Percentiles rank a stretch among this genome's conserved stretches.
phyloP scores from a whole-genome alignment of 2,797 vertebrate species.

The Halcyon leucocephala region DNA sequence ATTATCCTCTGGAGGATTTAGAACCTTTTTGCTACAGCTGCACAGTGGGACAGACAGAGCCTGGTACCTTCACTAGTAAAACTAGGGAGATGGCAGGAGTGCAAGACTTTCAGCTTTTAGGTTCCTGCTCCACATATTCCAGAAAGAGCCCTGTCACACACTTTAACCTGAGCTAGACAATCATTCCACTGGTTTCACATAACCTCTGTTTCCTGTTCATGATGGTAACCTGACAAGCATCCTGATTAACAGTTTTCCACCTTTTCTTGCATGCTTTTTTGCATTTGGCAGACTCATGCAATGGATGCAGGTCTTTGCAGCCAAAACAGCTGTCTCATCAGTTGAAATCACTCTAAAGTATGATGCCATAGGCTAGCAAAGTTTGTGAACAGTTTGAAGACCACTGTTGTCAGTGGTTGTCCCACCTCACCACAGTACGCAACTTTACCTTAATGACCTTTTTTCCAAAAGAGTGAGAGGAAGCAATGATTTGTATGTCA shows the following conservation, averaged over 20 bases:
- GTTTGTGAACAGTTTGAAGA: not conserved
- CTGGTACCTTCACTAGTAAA: fast-evolving
- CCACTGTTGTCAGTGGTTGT: not conserved
- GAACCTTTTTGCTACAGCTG: not conserved
- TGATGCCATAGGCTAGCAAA: not conserved
- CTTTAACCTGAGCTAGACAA: not conserved
- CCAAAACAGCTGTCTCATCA: not conserved
- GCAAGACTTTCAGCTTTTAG: not conserved
- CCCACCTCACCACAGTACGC: not conserved
- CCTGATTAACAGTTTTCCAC: not conserved
- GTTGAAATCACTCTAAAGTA: not conserved
- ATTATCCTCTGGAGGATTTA: not conserved
- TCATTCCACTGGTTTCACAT: fast-evolving
- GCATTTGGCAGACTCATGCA: not conserved
- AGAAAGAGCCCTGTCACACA: not conserved
- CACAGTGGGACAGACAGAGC: not conserved
- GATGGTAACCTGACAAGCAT: not conserved
- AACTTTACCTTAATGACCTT: not conserved
- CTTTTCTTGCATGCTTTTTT: not conserved
- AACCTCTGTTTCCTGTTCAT: not conserved
- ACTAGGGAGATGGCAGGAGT: not conserved
- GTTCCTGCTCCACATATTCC: not conserved
- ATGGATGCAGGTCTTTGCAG: not conserved
- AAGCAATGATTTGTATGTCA: not conserved
- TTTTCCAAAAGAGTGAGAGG: not conserved